Evolutionary conservation across 2,797 vertebrate genomes (phyloP), one percentile per base, ranked within the genome.

Genomic region (Pseudochaenichthys georgianus): DNA sequence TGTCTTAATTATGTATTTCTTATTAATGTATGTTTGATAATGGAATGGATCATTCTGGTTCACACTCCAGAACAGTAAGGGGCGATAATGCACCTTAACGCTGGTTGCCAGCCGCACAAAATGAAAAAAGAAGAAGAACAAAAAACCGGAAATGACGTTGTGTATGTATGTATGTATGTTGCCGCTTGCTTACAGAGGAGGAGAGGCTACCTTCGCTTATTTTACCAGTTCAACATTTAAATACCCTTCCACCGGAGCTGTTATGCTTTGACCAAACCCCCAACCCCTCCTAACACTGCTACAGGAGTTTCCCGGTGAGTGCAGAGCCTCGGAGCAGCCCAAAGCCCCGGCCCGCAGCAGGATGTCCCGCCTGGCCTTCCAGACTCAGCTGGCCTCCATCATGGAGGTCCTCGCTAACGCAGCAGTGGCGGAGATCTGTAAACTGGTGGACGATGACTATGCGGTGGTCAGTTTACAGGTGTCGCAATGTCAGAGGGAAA

Each of bases 351-450:
- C 13, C 50, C 0, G 41, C 3, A 19, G 45, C 52, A 70, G 5
- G 0, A 95, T 95, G 95, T 86, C 94, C 65, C 94, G 94, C 1
- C 83, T 94, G 45, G 92, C 94, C 71, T 95, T 95, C 64, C 95
- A 95, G 85, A 95, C 94, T 5, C 95, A 95, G 92, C 87, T 95
- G 57, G 95, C 95, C 72, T 95, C 94, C 91, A 95, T 95, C 77
- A 95, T 95, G 94, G 95, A 95, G 92, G 94, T 94, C 0, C 83
- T 95, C 45, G 94, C 94, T 3, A 95, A 95, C 45, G 93, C 94
- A 1, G 95, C 95, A 0, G 94, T 95, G 77, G 94, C 93, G 10
- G 95, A 95, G 84, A 95, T 95, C 73, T 95, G 94, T 19, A 95
- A 95, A 43, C 92, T 95, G 46, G 94, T 95, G 47, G 95, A 95